Conservation (phyloP, 2,797 vertebrate genomes). For the Diplodus puntazzo region DNA sequence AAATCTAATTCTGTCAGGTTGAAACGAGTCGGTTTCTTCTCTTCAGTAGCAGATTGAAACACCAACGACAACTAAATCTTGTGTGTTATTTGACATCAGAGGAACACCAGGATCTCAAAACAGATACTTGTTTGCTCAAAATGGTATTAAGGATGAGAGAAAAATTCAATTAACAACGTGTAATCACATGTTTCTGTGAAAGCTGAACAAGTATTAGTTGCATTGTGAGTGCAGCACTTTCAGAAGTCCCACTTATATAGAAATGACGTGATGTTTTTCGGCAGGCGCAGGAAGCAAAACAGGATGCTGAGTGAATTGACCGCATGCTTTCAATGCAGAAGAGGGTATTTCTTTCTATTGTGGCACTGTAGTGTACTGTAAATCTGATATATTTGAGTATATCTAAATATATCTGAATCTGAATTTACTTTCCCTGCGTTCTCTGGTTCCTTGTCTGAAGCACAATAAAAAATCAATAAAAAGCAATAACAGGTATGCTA, state of each 20-base stretch:
- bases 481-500: background rate
- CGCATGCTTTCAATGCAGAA: conserved; percentile 58
- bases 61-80: background rate
- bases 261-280: conserved; percentile 75
- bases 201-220: conserved; percentile 21
- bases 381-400: background rate
- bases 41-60: background rate
- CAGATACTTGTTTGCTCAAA: background rate
- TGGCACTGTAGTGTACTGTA: conserved; percentile 18
- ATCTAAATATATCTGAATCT: background rate
- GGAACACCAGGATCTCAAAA: background rate
- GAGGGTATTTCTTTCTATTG: conserved; percentile 46
- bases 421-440: too few relatives aligned
- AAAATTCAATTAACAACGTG: background rate
- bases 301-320: conserved; percentile 81
- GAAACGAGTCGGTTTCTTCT: background rate
- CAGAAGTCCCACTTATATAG: conserved; percentile 57
- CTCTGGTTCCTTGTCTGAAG: background rate
- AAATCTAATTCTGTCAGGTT: background rate
- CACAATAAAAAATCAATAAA: background rate
- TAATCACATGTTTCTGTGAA: conserved; percentile 10
- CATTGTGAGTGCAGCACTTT: conserved; percentile 51
- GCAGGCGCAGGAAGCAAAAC: conserved; percentile 84
- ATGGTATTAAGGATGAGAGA: background rate
- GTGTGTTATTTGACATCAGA: background rate